phyloP scores from a whole-genome alignment of 2,888 invertebrate genomes.

The Tortrix viridana region DNA sequence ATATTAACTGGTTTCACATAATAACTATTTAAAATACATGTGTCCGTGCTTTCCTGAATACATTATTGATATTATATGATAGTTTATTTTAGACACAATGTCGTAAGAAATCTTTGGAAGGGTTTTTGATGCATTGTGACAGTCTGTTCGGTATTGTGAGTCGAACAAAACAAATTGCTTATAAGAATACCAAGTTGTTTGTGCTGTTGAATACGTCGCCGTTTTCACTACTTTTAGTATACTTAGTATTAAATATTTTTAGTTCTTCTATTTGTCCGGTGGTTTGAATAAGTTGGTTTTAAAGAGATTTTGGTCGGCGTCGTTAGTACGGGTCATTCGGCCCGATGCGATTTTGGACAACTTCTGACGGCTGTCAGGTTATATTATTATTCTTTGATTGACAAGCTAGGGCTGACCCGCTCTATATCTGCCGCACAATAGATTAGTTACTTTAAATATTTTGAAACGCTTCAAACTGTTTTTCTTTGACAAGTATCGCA shows the following conservation, averaged over 20 bases:
- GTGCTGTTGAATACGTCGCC: neutral
- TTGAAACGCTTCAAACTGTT: conserved; percentile 31
- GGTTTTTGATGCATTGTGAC: conserved; percentile 53
- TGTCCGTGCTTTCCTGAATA: conserved; percentile 74
- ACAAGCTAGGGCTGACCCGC: conserved; percentile 51
- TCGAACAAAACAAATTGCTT: conserved; percentile 60
- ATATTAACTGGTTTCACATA: conserved; percentile 78
- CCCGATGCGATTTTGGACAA: conserved; percentile 81
- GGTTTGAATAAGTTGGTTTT: conserved; percentile 19
- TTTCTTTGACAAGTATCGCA: conserved; percentile 12
- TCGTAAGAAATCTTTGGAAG: conserved; percentile 15
- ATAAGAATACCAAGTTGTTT: conserved; percentile 18
- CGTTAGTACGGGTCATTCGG: conserved; percentile 81
- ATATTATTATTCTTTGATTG: conserved; percentile 76
- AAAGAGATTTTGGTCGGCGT: conserved; percentile 77
- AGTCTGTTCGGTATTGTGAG: conserved; percentile 45
- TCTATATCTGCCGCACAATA: conserved; percentile 31
- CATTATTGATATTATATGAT: conserved; percentile 84
- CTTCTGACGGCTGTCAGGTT: conserved; percentile 78
- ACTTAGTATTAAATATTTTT: neutral
- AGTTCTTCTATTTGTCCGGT: conserved; percentile 1
- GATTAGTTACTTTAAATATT: conserved; percentile 35
- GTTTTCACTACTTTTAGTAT: neutral
- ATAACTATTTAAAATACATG: conserved; percentile 83
- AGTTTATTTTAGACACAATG: conserved; percentile 78